Base-by-base conservation (phyloP, 2,113 vertebrate genomes). In the Catharus fuscescens region DNA sequence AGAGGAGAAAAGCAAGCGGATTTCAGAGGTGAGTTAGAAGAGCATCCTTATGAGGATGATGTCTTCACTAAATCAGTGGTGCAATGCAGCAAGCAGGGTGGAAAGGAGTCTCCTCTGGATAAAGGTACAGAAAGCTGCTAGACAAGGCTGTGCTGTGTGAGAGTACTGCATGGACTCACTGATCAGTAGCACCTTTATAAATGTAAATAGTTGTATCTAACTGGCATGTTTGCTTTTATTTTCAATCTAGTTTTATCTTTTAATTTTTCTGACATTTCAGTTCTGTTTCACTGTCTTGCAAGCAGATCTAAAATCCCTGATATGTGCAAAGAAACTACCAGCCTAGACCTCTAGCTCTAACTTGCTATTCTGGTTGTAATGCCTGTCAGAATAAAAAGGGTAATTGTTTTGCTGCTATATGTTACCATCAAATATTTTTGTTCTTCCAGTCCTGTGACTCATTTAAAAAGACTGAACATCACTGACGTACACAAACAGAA, bases 61-160 rank as follows among this genome's bases (percentile, higher is more conserved):
- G 98, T 97, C 97, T 98, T 98, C 96, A 96, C 97, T 97, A 96
- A 98, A 96, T 98, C 97, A 95, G 96, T 98, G 98, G 98, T 95
- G 98, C 98, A 98, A 97, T 98, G 98, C 98, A 98, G 98, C 97
- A 98, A 97, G 94, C 78, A 86, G 97, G 88, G 94, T 97, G 91
- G 94, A 97, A 97, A 97, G 92, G 95, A 95, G 74, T 90, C 97
- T 96, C 95, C 86, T 96, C 95, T 86, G 92, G 94, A 97, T 96
- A 92, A 96, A 97, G 95, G 97, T 97, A 96, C 92, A 91, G 94
- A 94, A 76, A 92, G 81, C 95, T 96, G 95, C 86, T 87, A 96
- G 95, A 86, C 50, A 80, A 92, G 86, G 74, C 95, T 93, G 67
- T 25, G 24, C 87, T 67, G 73, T 87, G 40, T 74, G 60, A 79